A percentile compares a stretch with the other conserved stretches of the same genome.
Evolutionary conservation across 2,113 vertebrate species (phyloP).

Genomic region (Scomber colias): DNA sequence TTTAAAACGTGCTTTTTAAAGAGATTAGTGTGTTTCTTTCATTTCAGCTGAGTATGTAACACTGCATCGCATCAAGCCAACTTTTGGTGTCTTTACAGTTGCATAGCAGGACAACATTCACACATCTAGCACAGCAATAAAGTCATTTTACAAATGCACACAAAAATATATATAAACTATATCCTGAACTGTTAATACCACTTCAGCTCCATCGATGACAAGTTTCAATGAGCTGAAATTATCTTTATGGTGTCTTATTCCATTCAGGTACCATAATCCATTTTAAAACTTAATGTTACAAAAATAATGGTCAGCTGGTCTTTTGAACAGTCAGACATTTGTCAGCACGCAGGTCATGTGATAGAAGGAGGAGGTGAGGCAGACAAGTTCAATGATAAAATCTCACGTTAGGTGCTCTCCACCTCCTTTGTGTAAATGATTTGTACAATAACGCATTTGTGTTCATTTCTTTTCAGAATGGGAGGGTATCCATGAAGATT

Average conservation of each 20-base stretch:
- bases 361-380: constrained; percentile 9
- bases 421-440: constrained; percentile 12
- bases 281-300: constrained; percentile 40
- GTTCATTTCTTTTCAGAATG: constrained; percentile 85
- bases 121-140: constrained; percentile 71
- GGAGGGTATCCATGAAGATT: constrained; percentile 95
- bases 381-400: constrained; percentile 23
- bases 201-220: constrained; percentile 22
- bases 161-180: constrained; percentile 51
- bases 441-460: constrained; percentile 11
- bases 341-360: constrained; percentile 27
- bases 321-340: constrained; percentile 45
- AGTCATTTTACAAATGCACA: constrained; percentile 62
- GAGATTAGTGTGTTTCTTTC: constrained; percentile 62
- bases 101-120: constrained; percentile 57
- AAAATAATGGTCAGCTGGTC: constrained; percentile 55
- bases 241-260: constrained; percentile 25
- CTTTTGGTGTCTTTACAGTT: constrained; percentile 47
- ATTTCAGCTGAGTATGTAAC: constrained; percentile 43
- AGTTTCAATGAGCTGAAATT: constrained; percentile 23
- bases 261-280: constrained; percentile 12
- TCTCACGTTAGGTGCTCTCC: constrained; percentile 19
- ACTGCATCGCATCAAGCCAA: constrained; percentile 45
- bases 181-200: constrained; percentile 46
- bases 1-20: constrained; percentile 38